Evolutionary conservation across 2,113 vertebrate genomes (phyloP).

Genomic region (human (Homo sapiens)): GRCh38 chr14:58778001-58778500

Average conservation of each 20-base stretch:
- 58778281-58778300: neutral
- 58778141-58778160: neutral
- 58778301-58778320: neutral
- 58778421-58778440: neutral
- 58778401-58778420: neutral
- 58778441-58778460: neutral
- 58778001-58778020: neutral
- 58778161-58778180: neutral
- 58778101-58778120: accelerated
- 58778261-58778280: neutral
- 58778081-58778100: neutral
- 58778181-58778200: neutral
- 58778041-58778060: slow-evolving; percentile 16
- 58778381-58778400: slow-evolving; percentile 41
- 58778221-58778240: slow-evolving; percentile 5
- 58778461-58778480: neutral
- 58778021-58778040: slow-evolving; percentile 4
- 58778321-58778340: neutral
- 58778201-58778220: neutral
- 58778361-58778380: neutral
- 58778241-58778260: neutral
- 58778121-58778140: neutral
- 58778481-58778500: slow-evolving; percentile 15
- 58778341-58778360: neutral
- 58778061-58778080: slow-evolving; percentile 28